A percentile compares a stretch with the other conserved stretches of the same genome.
These are phyloP conservation scores for Nesospiza acunhae DNA, from an alignment of 2,113 vertebrate genomes.

Conservation along the genomic window DNA sequence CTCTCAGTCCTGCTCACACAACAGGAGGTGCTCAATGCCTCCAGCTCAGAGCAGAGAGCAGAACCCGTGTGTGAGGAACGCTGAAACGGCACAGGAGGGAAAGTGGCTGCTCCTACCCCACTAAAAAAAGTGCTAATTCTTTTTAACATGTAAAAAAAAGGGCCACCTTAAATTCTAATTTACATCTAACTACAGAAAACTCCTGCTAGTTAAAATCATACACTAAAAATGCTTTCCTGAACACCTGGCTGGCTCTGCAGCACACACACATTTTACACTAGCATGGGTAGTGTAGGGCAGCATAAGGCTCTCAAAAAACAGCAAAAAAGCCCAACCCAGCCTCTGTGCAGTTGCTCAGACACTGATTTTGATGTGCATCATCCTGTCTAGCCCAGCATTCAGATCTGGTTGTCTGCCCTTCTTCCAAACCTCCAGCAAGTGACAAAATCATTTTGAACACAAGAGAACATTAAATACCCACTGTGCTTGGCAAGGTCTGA, in stretches of 20 bases:
- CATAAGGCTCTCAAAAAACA: background rate
- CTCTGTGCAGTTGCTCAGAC: fast-evolving
- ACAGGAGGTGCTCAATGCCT: fast-evolving
- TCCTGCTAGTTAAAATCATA: background rate
- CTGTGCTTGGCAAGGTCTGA: fast-evolving
- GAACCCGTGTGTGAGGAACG: no score
- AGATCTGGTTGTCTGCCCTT: no score
- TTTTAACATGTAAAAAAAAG: fast-evolving
- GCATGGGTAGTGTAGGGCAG: background rate
- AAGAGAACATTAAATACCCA: fast-evolving
- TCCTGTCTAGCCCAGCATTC: fast-evolving
- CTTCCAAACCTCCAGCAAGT: fast-evolving
- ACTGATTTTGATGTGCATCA: fast-evolving
- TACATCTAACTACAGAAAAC: background rate
- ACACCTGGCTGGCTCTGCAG: background rate
- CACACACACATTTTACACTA: fast-evolving
- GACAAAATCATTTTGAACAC: fast-evolving
- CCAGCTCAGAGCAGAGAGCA: no score
- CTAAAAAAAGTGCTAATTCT: background rate
- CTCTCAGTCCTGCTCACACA: background rate
- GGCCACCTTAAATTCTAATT: background rate
- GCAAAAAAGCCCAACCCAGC: fast-evolving
- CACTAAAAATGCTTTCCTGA: background rate
- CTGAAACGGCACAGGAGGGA: fast-evolving
- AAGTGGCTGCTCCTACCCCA: background rate